These are phyloP conservation scores for Coenonympha glycerion DNA, from an alignment of 2,888 invertebrate genomes.

Conservation along the genomic window DNA sequence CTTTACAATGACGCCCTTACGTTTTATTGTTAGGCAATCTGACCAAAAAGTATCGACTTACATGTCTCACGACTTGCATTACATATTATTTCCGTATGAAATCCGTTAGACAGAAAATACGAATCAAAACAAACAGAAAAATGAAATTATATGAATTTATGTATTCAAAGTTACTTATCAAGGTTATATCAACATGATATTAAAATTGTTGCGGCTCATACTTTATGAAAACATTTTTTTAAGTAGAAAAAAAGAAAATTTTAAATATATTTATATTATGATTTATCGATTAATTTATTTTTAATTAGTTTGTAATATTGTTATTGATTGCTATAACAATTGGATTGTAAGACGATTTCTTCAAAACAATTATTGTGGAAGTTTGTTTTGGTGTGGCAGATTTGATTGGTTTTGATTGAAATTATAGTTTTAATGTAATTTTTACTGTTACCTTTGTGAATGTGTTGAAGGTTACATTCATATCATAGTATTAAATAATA, in stretches of 20 bases:
- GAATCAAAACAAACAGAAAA: not conserved
- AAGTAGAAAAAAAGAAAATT: conserved; percentile 1
- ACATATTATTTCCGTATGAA: too few species aligned
- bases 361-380: conserved; percentile 33
- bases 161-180: conserved; percentile 40
- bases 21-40: too few species aligned
- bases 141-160: conserved; percentile 37
- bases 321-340: conserved; percentile 48
- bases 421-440: conserved; percentile 32
- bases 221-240: conserved; percentile 45
- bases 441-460: conserved; percentile 21
- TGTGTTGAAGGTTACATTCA: too few species aligned
- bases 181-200: conserved; percentile 68
- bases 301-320: conserved; percentile 53
- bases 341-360: conserved; percentile 54
- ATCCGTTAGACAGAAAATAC: not conserved
- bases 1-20: too few species aligned
- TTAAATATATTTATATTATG: too few species aligned
- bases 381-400: too few species aligned
- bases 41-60: too few species aligned
- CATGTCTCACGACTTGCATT: too few species aligned
- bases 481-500: too few species aligned
- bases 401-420: conserved; percentile 43
- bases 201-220: conserved; percentile 69
- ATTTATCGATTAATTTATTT: conserved; percentile 63